A percentile compares a stretch with the other conserved stretches of the same genome.
phyloP scores from a whole-genome alignment of 1,140 invertebrate genomes.

The Lordiphosa mommai region DNA sequence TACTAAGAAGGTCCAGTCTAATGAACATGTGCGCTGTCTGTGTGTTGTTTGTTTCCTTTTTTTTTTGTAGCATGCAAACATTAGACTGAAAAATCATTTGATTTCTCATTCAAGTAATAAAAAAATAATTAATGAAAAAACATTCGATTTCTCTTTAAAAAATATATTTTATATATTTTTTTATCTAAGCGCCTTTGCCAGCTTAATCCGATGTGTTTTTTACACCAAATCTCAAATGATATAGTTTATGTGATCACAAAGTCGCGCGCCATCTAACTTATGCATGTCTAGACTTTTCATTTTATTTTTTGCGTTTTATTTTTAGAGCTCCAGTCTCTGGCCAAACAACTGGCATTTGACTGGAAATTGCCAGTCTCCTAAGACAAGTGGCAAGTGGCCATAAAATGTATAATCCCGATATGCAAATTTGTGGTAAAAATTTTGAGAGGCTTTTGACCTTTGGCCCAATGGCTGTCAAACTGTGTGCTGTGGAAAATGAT shows the following conservation, averaged over 20 bases:
- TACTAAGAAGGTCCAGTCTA: no score
- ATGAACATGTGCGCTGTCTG: no score
- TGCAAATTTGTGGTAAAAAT: conserved; percentile 39
- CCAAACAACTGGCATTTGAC: conserved; percentile 29
- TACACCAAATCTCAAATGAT: conserved; percentile 15
- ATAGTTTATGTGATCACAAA: conserved; percentile 36
- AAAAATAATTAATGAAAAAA: no score
- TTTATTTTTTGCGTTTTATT: conserved; percentile 21
- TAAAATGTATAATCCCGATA: conserved; percentile 26
- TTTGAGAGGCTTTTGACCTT: conserved; percentile 27
- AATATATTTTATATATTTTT: no score
- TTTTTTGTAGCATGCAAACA: no score
- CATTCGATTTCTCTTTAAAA: neutral
- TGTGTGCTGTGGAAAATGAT: conserved; percentile 30
- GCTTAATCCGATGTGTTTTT: conserved; percentile 29
- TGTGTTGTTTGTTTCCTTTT: no score
- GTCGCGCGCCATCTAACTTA: conserved; percentile 37
- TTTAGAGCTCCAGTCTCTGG: conserved; percentile 12
- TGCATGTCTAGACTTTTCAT: conserved; percentile 10
- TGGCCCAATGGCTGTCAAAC: conserved; percentile 44
- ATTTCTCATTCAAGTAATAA: no score
- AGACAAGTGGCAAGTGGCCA: conserved; percentile 42
- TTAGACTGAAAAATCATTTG: neutral
- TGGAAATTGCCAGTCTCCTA: conserved; percentile 24
- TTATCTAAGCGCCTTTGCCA: neutral